Conservation (phyloP, 2,797 vertebrate species). For the Lithobates pipiens region DNA sequence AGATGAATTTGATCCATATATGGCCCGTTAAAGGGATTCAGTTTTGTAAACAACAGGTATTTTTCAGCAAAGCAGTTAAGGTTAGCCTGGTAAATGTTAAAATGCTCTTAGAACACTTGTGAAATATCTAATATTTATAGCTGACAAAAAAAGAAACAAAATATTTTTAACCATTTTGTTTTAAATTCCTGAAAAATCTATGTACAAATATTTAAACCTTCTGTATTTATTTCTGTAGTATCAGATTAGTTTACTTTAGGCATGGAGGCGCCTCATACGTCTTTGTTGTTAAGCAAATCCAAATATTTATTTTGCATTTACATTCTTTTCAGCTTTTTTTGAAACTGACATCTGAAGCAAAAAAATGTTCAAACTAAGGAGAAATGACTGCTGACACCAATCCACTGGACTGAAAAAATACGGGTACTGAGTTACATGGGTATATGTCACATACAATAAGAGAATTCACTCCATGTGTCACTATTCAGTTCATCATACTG, state of each 20-base stretch:
- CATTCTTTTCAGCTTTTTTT: not conserved
- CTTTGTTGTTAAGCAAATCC: not conserved
- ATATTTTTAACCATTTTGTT: too few relatives aligned
- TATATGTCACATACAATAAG: constrained; percentile 12
- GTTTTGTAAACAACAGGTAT: too few relatives aligned
- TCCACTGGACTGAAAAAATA: not conserved
- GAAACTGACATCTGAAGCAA: not conserved
- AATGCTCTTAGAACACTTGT: too few relatives aligned
- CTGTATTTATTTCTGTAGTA: not conserved
- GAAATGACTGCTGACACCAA: constrained; percentile 6
- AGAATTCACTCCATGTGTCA: not conserved
- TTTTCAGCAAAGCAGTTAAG: too few relatives aligned
- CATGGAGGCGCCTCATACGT: not conserved
- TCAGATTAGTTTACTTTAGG: not conserved
- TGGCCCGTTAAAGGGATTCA: too few relatives aligned
- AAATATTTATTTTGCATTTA: not conserved
- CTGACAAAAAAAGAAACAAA: too few relatives aligned
- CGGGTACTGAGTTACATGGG: not conserved
- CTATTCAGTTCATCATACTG: constrained; percentile 1
- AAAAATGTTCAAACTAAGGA: not conserved
- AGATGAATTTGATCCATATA: too few relatives aligned
- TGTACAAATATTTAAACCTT: not conserved
- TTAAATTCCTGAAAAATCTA: not conserved
- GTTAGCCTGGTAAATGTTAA: too few relatives aligned
- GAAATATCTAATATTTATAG: too few relatives aligned